Evolutionary conservation across 2,113 vertebrate genomes (phyloP), one percentile per base, ranked within the genome.

Genomic region (Recurvirostra avosetta): DNA sequence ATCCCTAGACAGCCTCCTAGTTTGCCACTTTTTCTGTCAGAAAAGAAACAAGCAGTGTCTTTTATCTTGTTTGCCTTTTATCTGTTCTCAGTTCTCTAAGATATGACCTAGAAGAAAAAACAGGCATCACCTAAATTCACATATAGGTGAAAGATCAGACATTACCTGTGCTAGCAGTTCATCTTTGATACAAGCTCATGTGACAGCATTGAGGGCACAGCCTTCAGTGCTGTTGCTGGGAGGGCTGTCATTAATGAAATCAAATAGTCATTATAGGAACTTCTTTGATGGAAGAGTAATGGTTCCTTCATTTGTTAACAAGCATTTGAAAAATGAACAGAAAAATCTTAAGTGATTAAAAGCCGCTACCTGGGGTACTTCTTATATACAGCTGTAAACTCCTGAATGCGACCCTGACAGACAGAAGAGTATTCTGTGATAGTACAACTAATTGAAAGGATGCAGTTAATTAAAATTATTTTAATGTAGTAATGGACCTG

Each of bases 41-140:
- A 40, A 55, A 45, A 93, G 50, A 82, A 83, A 65, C 21, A 78
- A 78, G 70, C 38, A 71, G 14, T 15, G 18, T 78, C 62, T 91
- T 94, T 91, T 70, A 79, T 93, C 66, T 56, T 63, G 26, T 34
- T 80, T 92, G 52, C 34, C 21, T 96, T 94, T 94, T 63, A 86
- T 86, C 86, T 81, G 12, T 32, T 81, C 34, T 89, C 22, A 34
- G 19, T 52, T 88, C 65, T 86, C 27, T 23, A 81, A 68, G 56
- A 55, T 84, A 36, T 34, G 88, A 84, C 76, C 83, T 45, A 41
- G 61, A 49, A 81, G 40, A 30, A 77, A 83, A 92, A 88, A 5
- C 25, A 83, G 41, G 2, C 23, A 43, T 52, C 23, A 15, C 76
- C 79, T 67, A 56, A 63, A 90, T 58, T 92, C 52, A 12, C 27